These are phyloP conservation scores for Chiroxiphia lanceolata DNA, from an alignment of 2,797 vertebrate genomes.

Conservation along the genomic window DNA sequence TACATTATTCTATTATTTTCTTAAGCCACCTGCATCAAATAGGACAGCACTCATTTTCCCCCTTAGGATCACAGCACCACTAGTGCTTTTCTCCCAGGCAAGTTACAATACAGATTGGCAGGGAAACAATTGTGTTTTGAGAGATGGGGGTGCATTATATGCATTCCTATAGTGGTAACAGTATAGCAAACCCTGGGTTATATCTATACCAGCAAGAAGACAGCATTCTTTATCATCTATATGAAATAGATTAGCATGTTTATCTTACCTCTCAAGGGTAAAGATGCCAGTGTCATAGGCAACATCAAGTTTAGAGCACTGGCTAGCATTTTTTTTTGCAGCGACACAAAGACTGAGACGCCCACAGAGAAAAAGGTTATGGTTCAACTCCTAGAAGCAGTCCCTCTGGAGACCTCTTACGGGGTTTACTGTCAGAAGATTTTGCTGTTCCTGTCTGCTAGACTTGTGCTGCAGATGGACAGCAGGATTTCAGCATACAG, in stretches of 20 bases:
- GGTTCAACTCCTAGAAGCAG: not conserved
- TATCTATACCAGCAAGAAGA: not conserved
- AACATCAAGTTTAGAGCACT: not conserved
- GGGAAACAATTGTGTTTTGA: not conserved
- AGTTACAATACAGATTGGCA: not conserved
- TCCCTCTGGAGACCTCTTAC: not conserved
- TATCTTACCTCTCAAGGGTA: conserved; percentile 13
- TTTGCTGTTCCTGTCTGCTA: not conserved
- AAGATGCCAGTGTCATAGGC: not conserved
- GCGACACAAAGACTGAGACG: not conserved
- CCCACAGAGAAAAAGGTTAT: not conserved
- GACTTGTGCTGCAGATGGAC: not conserved
- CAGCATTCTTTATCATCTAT: not conserved
- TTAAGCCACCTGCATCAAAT: not conserved
- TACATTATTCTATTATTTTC: not conserved
- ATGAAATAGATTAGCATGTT: not conserved
- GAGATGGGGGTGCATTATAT: rapidly evolving
- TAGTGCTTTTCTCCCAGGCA: not conserved
- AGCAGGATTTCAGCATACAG: not conserved
- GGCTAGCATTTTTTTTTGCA: not conserved
- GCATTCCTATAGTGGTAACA: not conserved
- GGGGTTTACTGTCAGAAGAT: not conserved
- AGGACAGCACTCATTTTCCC: not conserved
- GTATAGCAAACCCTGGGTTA: not conserved
- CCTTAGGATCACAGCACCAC: not conserved